Percentiles rank a stretch among this genome's conserved stretches.
Conservation (phyloP, 2,797 vertebrate genomes). For the Rallus crepitans region DNA sequence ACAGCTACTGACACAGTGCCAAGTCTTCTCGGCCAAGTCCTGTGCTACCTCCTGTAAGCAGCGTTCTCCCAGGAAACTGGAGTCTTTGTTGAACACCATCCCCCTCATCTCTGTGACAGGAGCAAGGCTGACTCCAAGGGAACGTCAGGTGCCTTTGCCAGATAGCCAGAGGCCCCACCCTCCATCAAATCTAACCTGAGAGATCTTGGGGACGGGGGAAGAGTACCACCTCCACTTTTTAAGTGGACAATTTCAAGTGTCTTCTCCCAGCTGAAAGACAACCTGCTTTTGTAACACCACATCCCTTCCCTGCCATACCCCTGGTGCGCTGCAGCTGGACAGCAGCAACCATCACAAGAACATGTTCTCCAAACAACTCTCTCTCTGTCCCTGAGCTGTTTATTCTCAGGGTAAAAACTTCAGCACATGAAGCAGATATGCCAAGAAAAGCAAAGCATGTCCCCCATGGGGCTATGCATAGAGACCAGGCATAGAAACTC, state of each 20-base stretch:
- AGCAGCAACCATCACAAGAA: no score
- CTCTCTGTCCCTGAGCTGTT: accelerated
- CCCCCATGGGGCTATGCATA: accelerated
- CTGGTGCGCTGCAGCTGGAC: accelerated
- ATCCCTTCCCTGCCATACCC: background rate
- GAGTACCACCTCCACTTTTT: accelerated
- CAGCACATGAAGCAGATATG: background rate
- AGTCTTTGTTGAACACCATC: no score
- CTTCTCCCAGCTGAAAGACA: background rate
- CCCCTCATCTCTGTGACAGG: background rate
- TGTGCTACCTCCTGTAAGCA: accelerated
- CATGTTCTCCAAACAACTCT: accelerated
- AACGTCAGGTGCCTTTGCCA: background rate
- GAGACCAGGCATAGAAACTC: accelerated
- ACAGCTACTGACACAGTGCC: no score
- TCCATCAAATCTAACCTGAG: background rate
- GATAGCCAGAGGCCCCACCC: background rate
- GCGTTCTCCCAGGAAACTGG: background rate
- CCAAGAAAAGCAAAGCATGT: background rate
- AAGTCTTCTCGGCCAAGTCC: background rate
- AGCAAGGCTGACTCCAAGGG: background rate
- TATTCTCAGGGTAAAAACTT: no score
- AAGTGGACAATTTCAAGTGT: no score
- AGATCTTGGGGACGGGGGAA: accelerated
- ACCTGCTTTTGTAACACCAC: no score